Evolutionary conservation across 2,113 vertebrate species (phyloP).

Genomic region (Machaerirhynchus nigripectus): DNA sequence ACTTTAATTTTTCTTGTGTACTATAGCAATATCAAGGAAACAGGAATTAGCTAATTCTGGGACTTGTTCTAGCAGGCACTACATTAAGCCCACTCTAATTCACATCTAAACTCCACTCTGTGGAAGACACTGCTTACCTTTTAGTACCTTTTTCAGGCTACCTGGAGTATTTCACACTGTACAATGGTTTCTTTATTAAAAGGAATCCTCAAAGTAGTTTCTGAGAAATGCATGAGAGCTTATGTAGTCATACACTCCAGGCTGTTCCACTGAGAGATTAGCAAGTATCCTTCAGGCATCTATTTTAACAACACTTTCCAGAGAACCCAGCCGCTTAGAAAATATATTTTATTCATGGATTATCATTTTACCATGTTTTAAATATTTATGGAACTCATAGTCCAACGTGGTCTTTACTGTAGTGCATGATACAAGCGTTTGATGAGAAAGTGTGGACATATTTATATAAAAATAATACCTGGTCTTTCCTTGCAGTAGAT

Average conservation of each 20-base stretch:
- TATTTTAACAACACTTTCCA: not conserved
- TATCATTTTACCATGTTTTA: not conserved
- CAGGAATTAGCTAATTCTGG: not conserved
- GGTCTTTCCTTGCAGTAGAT: not conserved
- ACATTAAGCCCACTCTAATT: not conserved
- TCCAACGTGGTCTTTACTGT: not conserved
- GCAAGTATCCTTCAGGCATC: not conserved
- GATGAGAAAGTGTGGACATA: not conserved
- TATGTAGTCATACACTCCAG: not conserved
- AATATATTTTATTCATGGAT: constrained; percentile 39
- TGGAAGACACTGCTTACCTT: not conserved
- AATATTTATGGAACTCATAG: constrained; percentile 20
- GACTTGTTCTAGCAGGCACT: not conserved
- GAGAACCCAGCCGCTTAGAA: not conserved
- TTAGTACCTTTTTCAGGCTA: not conserved
- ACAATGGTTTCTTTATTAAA: not conserved
- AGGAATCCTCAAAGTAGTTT: not conserved
- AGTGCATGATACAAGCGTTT: not conserved
- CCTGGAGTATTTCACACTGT: not conserved
- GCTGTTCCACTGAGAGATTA: not conserved
- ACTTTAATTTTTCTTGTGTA: not conserved
- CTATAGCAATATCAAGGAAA: not conserved
- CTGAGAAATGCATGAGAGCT: not conserved
- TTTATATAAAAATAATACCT: not conserved
- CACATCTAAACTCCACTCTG: not conserved